Evolutionary conservation across 2,797 vertebrate species (phyloP).

Genomic region (Gila robusta): DNA sequence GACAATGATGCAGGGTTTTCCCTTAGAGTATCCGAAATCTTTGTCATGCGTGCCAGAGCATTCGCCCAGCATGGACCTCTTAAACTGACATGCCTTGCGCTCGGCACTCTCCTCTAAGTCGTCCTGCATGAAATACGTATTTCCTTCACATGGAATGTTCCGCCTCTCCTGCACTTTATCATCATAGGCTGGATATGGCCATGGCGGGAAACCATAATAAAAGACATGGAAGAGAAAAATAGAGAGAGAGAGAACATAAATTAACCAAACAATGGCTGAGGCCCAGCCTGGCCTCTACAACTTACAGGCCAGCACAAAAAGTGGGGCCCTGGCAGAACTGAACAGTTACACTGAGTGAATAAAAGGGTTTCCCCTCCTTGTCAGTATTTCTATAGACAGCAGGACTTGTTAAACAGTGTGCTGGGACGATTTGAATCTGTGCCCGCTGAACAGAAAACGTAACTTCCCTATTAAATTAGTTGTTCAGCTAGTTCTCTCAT

Average conservation of each 20-base stretch:
- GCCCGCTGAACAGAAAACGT: slow-evolving; percentile 45
- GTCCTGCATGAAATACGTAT: slow-evolving; percentile 91
- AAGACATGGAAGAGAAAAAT: slow-evolving; percentile 28
- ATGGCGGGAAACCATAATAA: slow-evolving; percentile 52
- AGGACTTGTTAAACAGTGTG: slow-evolving; percentile 70
- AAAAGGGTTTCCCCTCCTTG: slow-evolving; percentile 82
- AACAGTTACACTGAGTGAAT: slow-evolving; percentile 76
- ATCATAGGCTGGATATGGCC: slow-evolving; percentile 84
- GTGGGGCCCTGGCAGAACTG: slow-evolving; percentile 67
- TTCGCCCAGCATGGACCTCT: slow-evolving; percentile 88
- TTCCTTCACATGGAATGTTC: slow-evolving; percentile 86
- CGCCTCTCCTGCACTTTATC: slow-evolving; percentile 89
- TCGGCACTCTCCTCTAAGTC: slow-evolving; percentile 83
- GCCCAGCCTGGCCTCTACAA: slow-evolving; percentile 77
- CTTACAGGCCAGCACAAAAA: slow-evolving; percentile 79
- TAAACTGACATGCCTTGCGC: slow-evolving; percentile 94
- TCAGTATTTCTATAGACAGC: slow-evolving; percentile 75
- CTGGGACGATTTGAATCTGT: slow-evolving; percentile 65
- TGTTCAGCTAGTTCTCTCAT: not conserved
- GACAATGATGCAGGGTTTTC: slow-evolving; percentile 92
- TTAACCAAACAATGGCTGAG: slow-evolving; percentile 74
- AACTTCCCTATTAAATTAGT: slow-evolving; percentile 14
- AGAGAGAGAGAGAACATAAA: slow-evolving; percentile 72
- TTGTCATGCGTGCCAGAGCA: slow-evolving; percentile 91
- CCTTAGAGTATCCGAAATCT: slow-evolving; percentile 90